These are phyloP conservation scores for Lepus townsendii DNA, from an alignment of 2,797 vertebrate species.

Conservation along the genomic window DNA sequence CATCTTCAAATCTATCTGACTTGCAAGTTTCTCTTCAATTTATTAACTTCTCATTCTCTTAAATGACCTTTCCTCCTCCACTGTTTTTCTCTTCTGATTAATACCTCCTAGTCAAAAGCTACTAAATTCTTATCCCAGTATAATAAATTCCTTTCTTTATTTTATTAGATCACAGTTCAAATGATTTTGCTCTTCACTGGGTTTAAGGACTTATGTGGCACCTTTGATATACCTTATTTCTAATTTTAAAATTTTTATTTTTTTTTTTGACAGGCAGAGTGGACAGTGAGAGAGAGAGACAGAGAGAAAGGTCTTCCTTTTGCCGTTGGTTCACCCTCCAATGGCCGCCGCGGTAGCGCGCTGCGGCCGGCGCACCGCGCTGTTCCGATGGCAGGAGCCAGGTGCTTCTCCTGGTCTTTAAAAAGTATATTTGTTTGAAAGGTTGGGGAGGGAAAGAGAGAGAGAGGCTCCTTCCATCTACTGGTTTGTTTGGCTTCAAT, in stretches of 20 bases:
- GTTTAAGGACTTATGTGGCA: slow-evolving; percentile 39
- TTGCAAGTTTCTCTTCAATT: slow-evolving; percentile 41
- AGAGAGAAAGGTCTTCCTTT: no score
- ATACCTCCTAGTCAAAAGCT: slow-evolving; percentile 26
- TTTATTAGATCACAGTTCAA: slow-evolving; percentile 33
- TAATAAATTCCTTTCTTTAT: slow-evolving; percentile 26
- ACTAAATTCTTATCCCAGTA: not conserved
- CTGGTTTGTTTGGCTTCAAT: no score
- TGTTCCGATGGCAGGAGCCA: no score
- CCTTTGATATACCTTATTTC: slow-evolving; percentile 33
- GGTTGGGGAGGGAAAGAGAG: no score
- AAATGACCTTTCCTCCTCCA: slow-evolving; percentile 26
- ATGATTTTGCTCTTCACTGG: not conserved
- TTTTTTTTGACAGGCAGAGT: no score
- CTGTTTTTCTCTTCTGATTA: slow-evolving; percentile 43
- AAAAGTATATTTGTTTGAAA: not conserved
- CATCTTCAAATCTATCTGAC: not conserved
- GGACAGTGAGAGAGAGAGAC: no score
- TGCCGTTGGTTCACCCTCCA: no score
- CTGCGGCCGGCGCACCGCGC: no score
- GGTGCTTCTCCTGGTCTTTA: no score
- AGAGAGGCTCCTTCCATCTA: no score
- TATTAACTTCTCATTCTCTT: slow-evolving; percentile 20
- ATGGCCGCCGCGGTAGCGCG: no score
- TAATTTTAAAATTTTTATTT: not conserved